Evolutionary conservation across 30 jellyfish, hydroid and myxozoan genomes (phyloP).

Genomic region (Clytia hemisphaerica): DNA sequence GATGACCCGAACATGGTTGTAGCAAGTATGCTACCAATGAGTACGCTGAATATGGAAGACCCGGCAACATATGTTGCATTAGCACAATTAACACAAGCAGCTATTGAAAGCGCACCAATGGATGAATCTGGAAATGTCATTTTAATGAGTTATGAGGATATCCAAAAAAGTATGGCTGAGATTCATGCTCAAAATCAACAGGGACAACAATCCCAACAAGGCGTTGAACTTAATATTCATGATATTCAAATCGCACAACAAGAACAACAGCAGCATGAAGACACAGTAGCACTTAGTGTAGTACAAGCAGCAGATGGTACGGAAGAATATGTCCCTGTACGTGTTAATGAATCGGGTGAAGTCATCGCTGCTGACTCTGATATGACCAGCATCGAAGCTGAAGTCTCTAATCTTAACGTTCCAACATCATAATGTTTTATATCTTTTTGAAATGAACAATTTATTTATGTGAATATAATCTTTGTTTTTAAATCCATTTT

Average conservation of each 20-base stretch:
- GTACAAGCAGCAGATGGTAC: too few species aligned
- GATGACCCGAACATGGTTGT: slow-evolving; percentile 33
- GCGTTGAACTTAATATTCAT: background rate
- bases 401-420: too few species aligned
- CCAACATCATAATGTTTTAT: too few species aligned
- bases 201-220: background rate
- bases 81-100: slow-evolving; percentile 48
- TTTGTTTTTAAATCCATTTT: too few species aligned
- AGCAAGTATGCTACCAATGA: slow-evolving; percentile 40
- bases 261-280: background rate
- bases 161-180: slow-evolving; percentile 34
- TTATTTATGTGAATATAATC: too few species aligned
- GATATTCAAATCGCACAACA: slow-evolving; percentile 23
- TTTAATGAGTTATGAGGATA: slow-evolving; percentile 37
- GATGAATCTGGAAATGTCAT: slow-evolving; percentile 36
- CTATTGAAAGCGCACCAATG: slow-evolving; percentile 41
- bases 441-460: too few species aligned
- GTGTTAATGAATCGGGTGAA: too few species aligned
- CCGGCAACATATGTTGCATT: slow-evolving; percentile 43
- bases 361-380: too few species aligned
- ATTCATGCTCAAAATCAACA: slow-evolving; percentile 25
- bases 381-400: too few species aligned
- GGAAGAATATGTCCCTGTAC: too few species aligned
- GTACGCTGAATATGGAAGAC: slow-evolving; percentile 35
- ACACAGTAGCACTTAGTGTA: too few species aligned